Percentiles rank a stretch among this genome's conserved stretches.
Evolutionary conservation across 2,113 vertebrate genomes (phyloP).

Genomic region (Hiodon tergisus): DNA sequence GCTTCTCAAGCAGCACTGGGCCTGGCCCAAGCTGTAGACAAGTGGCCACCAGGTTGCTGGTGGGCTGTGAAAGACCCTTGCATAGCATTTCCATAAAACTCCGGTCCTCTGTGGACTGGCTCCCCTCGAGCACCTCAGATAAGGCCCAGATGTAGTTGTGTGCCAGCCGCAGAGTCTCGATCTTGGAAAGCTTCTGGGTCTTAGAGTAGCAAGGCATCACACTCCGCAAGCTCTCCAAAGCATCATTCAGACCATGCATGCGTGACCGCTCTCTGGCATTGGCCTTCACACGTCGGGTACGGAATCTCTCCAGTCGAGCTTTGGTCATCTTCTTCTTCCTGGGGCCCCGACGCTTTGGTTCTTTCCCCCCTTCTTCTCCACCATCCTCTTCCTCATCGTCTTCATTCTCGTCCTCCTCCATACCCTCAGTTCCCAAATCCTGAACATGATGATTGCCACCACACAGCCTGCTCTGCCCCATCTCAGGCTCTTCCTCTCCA

Average conservation of each 20-base stretch:
- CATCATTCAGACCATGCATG: constrained; percentile 94
- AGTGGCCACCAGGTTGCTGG: constrained; percentile 91
- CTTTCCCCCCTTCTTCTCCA: constrained; percentile 69
- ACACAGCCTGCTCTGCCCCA: constrained; percentile 36
- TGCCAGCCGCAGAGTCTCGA: constrained; percentile 87
- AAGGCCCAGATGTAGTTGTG: constrained; percentile 97
- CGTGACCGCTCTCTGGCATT: constrained; percentile 89
- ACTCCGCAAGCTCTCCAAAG: constrained; percentile 80
- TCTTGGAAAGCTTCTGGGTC: constrained; percentile 94
- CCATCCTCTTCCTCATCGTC: constrained; percentile 59
- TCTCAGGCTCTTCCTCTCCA: constrained; percentile 61
- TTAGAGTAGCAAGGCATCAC: constrained; percentile 98
- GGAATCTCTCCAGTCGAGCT: constrained; percentile 83
- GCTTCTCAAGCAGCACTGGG: constrained; percentile 68
- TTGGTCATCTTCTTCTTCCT: constrained; percentile 99
- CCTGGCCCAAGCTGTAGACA: constrained; percentile 80
- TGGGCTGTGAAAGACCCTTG: constrained; percentile 95
- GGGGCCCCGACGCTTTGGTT: constrained; percentile 85
- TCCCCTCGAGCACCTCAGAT: constrained; percentile 85
- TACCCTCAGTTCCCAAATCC: constrained; percentile 39
- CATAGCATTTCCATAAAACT: constrained; percentile 93
- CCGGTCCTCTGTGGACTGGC: constrained; percentile 79
- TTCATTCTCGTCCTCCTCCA: constrained; percentile 61
- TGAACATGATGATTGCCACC: constrained; percentile 35
- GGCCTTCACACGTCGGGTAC: constrained; percentile 81